phyloP scores from a whole-genome alignment of 2,888 invertebrate species.

The Petrolisthes manimaculis region DNA sequence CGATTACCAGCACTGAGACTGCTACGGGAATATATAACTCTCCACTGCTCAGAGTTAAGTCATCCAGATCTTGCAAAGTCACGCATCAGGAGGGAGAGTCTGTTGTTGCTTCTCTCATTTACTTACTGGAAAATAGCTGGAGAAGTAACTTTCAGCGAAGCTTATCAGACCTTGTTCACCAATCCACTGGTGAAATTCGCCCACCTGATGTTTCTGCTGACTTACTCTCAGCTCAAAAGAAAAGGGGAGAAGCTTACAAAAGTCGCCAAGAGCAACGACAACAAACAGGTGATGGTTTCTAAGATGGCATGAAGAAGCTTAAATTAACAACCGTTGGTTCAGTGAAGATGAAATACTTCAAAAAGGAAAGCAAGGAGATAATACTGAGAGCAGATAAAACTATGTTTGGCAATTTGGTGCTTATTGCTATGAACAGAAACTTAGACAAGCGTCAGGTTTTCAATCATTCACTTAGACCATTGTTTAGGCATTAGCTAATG shows the following conservation, averaged over 20 bases:
- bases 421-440: not conserved
- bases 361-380: slow-evolving; percentile 1
- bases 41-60: not conserved
- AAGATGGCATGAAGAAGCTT: not conserved
- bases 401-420: not conserved
- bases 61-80: not conserved
- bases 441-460: not conserved
- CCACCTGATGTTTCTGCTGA: not conserved
- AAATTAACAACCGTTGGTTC: not conserved
- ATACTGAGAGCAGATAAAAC: not conserved
- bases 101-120: not conserved
- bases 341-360: not conserved
- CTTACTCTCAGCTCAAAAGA: not conserved
- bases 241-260: not conserved
- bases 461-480: not conserved
- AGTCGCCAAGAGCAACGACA: not conserved
- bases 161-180: not conserved
- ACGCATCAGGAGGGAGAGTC: not conserved
- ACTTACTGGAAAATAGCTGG: not conserved
- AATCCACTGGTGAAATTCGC: not conserved
- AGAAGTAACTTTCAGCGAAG: not conserved
- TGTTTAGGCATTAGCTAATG: not conserved
- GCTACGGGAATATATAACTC: not conserved
- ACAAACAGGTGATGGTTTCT: slow-evolving; percentile 1
- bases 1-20: not conserved